Evolutionary conservation across 1,140 invertebrate species (phyloP).

Genomic region (Apis cerana): DNA sequence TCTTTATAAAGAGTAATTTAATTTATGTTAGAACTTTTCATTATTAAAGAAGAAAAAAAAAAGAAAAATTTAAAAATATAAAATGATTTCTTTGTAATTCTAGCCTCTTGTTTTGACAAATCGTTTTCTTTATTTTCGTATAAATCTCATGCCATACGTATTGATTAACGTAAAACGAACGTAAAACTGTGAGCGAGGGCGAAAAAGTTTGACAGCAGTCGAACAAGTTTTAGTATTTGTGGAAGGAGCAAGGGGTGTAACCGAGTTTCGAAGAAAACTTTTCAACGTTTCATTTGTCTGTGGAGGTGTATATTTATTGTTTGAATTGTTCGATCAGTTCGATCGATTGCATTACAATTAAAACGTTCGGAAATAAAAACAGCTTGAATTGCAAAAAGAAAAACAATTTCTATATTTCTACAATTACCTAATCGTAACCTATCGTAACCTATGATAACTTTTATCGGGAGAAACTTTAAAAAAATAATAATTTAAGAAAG

Average conservation of each 20-base stretch:
- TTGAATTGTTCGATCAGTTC: background rate
- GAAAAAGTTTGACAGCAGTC: conserved; percentile 16
- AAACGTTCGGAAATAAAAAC: background rate
- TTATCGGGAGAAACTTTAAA: background rate
- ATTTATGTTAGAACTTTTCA: background rate
- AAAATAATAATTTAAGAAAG: no score
- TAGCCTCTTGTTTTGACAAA: background rate
- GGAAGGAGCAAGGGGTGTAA: background rate
- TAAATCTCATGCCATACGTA: conserved; percentile 2
- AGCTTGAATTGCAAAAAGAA: background rate
- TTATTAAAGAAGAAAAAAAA: no score
- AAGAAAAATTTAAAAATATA: background rate
- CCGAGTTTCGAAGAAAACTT: background rate
- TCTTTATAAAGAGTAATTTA: no score
- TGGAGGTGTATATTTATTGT: background rate
- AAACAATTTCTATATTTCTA: background rate
- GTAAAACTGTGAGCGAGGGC: background rate
- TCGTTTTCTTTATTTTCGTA: background rate
- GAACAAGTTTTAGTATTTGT: conserved; percentile 8
- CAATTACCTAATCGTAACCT: no score
- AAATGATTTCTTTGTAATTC: background rate
- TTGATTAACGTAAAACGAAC: background rate
- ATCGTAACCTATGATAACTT: no score
- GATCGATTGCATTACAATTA: background rate
- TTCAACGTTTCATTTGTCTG: background rate